Conservation (phyloP, 2,888 invertebrate species). For the Andricus curvator region DNA sequence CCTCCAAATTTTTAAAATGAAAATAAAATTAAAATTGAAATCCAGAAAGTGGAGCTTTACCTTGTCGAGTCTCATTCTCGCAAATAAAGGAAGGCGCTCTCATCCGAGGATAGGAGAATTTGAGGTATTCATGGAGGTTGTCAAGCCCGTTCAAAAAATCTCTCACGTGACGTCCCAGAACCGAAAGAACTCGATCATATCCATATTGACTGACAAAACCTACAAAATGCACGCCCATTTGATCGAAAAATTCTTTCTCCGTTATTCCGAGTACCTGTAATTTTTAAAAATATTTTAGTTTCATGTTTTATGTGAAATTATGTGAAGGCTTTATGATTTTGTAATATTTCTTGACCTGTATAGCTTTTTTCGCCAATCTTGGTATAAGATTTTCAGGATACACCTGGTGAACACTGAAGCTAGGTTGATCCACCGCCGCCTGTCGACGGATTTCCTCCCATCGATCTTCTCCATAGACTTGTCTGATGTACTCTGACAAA, state of each 20-base stretch:
- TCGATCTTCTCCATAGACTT: constrained; percentile 95
- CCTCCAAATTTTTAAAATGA: too few relatives aligned
- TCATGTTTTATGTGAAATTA: neutral
- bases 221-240: constrained; percentile 96
- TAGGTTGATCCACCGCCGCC: constrained; percentile 92
- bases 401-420: constrained; percentile 94
- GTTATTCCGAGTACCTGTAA: constrained; percentile 91
- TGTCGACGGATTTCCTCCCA: constrained; percentile 95
- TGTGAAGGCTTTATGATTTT: neutral
- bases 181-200: constrained; percentile 94
- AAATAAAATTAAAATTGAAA: neutral
- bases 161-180: constrained; percentile 94
- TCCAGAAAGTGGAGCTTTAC: constrained; percentile 56
- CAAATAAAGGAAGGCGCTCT: constrained; percentile 97
- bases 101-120: constrained; percentile 96
- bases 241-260: constrained; percentile 94
- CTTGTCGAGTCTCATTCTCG: constrained; percentile 94
- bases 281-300: neutral
- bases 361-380: constrained; percentile 90
- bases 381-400: constrained; percentile 95
- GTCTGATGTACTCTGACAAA: constrained; percentile 93
- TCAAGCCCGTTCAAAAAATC: constrained; percentile 98
- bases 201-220: constrained; percentile 96
- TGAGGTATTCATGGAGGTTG: constrained; percentile 97
- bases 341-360: constrained; percentile 83